A percentile compares a stretch with the other conserved stretches of the same genome.
Evolutionary conservation across 2,113 vertebrate genomes (phyloP).

Genomic region (Podiceps cristatus): DNA sequence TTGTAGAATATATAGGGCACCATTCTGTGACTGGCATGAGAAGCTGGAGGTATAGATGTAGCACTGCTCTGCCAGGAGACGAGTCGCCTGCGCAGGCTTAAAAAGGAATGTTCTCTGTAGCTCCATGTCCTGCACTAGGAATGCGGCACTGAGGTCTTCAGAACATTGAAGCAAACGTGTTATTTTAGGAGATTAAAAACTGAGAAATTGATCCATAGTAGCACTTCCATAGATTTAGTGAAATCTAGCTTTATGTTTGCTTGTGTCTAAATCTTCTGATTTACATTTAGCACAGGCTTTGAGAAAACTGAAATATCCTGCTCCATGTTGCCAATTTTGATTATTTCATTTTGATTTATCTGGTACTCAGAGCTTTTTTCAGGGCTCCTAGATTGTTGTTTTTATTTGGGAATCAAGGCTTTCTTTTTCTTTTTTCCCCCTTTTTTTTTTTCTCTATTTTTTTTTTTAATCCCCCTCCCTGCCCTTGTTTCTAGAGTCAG

Average conservation of each 20-base stretch:
- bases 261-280: not conserved
- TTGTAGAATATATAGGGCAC: not conserved
- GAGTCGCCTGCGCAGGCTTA: not conserved
- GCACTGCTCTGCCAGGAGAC: not conserved
- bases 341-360: not conserved
- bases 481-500: not conserved
- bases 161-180: not conserved
- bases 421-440: fast-evolving
- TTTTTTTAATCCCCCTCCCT: too few species aligned
- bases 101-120: not conserved
- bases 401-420: not conserved
- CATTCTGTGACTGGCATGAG: not conserved
- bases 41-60: not conserved
- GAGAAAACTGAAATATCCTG: not conserved
- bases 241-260: not conserved
- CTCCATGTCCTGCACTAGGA: not conserved
- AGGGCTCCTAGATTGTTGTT: not conserved
- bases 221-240: not conserved
- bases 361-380: not conserved
- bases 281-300: not conserved
- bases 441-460: too few species aligned
- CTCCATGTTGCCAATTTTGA: not conserved
- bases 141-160: not conserved
- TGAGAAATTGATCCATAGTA: not conserved
- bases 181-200: not conserved